Base-by-base conservation (phyloP, 2,113 vertebrate genomes). In the Ptilonorhynchus violaceus region DNA sequence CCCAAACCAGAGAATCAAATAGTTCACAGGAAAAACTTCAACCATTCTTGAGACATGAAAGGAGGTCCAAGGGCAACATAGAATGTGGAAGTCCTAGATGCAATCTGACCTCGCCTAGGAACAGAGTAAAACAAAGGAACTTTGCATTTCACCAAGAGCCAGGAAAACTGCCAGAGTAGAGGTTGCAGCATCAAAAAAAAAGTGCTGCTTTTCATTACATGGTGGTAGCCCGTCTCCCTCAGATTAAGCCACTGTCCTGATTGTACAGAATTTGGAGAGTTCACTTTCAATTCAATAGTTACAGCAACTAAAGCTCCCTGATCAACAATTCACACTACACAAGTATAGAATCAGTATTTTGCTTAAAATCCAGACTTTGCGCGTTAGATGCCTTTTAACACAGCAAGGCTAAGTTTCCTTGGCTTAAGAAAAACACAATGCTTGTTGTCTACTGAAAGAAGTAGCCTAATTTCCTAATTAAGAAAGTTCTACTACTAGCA, bases 381-480 rank as follows among this genome's bases (percentile, higher is more conserved):
- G 25, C 10, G 15, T 75, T 63, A 75, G 46, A 62, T 63, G 41
- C 25, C 33, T 60, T 79, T 85, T 52, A 83, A 80, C 35, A 59
- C 24, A 59, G 85, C 31, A 42, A 75, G 39, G 52, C 31, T 27
- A 37, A 44, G 21, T 59, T 89, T 67, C 56, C 66, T 89, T 89
- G 58, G 44, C 44, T 88, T 47, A 79, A 86, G 75, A 49, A 80
- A 84, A 94, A 77, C 58, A 90, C 18, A 56, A 55, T 67, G 44
- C 70, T 76, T 60, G 58, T 41, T 90, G 81, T 50, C 42, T 85
- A 66, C 46, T 64, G 60, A 87, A 91, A 95, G 64, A 53, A 93
- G 53, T 28, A 96, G 91, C 90, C 96, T 90, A 77, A 95, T 93
- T 96, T 96, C 89, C 93, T 93, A 94, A 91, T 92, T 95, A 94